Conservation (phyloP, 2,797 vertebrate genomes). For the Amblyopsis hoosieri region DNA sequence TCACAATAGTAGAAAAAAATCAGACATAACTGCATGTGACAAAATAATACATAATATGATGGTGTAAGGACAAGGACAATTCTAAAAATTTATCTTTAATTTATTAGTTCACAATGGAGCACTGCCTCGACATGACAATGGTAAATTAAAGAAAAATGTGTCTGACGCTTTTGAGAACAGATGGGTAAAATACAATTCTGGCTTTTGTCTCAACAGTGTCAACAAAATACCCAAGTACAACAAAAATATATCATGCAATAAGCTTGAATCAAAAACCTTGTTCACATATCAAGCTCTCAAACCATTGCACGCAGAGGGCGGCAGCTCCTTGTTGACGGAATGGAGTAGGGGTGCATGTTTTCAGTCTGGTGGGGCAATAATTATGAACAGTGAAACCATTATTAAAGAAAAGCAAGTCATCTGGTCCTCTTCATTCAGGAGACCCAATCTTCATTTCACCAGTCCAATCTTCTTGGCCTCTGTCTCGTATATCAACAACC, state of each 20-base stretch:
- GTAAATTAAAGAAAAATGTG: conserved; percentile 67
- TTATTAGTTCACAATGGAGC: conserved; percentile 71
- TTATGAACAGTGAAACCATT: conserved; percentile 29
- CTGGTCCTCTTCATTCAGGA: conserved; percentile 25
- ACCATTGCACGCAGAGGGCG: conserved; percentile 44
- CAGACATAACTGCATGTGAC: not conserved
- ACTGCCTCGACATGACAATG: conserved; percentile 58
- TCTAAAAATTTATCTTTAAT: conserved; percentile 49
- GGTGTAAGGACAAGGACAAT: conserved; percentile 21
- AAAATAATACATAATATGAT: not conserved
- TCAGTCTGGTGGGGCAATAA: conserved; percentile 49
- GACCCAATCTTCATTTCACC: conserved; percentile 83
- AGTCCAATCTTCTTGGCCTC: conserved; percentile 99
- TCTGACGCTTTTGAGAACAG: conserved; percentile 49
- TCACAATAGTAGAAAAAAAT: not conserved
- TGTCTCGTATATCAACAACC: conserved; percentile 98
- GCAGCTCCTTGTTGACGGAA: conserved; percentile 63
- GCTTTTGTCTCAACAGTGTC: conserved; percentile 32
- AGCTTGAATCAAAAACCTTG: conserved; percentile 51
- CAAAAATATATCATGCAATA: conserved; percentile 65
- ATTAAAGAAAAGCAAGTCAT: conserved; percentile 17
- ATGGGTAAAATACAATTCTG: conserved; percentile 36
- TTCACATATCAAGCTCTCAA: conserved; percentile 41
- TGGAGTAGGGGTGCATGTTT: conserved; percentile 42
- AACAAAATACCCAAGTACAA: conserved; percentile 44